phyloP scores from a whole-genome alignment of 1,140 invertebrate genomes.

The Drosophila melanica region DNA sequence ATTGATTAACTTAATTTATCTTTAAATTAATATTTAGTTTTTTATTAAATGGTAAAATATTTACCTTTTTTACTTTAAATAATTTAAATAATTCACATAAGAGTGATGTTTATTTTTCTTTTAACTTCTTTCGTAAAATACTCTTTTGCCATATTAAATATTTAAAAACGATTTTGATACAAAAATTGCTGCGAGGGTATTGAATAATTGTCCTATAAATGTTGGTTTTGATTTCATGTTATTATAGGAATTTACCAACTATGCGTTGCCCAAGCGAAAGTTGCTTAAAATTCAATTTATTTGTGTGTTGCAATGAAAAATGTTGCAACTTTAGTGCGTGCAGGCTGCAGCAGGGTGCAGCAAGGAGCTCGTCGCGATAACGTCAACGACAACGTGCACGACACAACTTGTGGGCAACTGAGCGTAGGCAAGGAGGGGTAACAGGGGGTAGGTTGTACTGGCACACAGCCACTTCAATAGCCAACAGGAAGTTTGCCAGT shows the following conservation, averaged over 20 bases:
- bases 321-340: constrained; percentile 71
- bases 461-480: constrained; percentile 22
- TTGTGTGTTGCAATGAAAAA: constrained; percentile 74
- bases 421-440: neutral
- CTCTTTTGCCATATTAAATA: neutral
- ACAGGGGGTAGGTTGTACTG: neutral
- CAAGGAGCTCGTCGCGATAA: constrained; percentile 22
- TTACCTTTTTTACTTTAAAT: no score
- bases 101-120: no score
- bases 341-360: constrained; percentile 3
- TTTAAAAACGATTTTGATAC: neutral
- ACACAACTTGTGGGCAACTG: constrained; percentile 19
- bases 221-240: constrained; percentile 10
- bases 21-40: no score
- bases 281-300: constrained; percentile 80
- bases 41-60: neutral
- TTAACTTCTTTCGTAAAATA: no score
- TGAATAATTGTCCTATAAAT: neutral
- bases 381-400: constrained; percentile 18
- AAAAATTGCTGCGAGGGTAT: constrained; percentile 6
- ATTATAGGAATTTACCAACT: constrained; percentile 69
- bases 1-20: neutral
- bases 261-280: constrained; percentile 55
- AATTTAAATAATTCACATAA: no score
- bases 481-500: constrained; percentile 32